Conservation (phyloP, 2,888 invertebrate species). For the Phrixothrix hirtus region DNA sequence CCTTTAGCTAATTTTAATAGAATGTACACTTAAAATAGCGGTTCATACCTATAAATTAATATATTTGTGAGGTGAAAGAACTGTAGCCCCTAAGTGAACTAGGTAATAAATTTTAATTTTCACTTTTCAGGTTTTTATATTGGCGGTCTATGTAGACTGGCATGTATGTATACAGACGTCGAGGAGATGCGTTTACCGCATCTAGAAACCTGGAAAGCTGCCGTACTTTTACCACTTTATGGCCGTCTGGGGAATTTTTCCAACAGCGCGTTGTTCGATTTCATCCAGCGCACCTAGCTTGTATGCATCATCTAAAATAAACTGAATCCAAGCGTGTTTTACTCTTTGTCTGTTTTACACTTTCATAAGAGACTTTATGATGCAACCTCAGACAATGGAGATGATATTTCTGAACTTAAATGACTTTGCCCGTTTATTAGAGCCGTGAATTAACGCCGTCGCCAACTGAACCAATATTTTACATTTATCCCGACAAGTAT, state of each 20-base stretch:
- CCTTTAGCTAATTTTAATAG: no score
- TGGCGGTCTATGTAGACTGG: slow-evolving; percentile 17
- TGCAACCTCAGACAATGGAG: slow-evolving; percentile 5
- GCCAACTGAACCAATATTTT: slow-evolving; percentile 4
- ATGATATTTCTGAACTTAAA: background rate
- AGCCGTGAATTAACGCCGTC: slow-evolving; percentile 1
- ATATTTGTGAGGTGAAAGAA: slow-evolving; percentile 1
- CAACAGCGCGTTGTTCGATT: slow-evolving; percentile 24
- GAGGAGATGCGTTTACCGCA: slow-evolving; percentile 20
- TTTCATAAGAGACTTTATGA: slow-evolving; percentile 4
- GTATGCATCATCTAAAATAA: slow-evolving; percentile 11
- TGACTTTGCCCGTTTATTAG: slow-evolving; percentile 1
- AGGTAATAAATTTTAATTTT: slow-evolving; percentile 20
- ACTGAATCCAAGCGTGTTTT: slow-evolving; percentile 4
- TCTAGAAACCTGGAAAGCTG: slow-evolving; percentile 24
- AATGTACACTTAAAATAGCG: no score
- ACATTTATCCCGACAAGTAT: background rate
- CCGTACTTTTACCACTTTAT: slow-evolving; percentile 30
- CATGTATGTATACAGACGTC: slow-evolving; percentile 14
- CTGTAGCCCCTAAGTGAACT: slow-evolving; percentile 12
- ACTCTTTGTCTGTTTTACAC: slow-evolving; percentile 3
- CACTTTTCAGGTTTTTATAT: slow-evolving; percentile 18
- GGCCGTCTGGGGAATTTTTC: slow-evolving; percentile 27
- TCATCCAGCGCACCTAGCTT: slow-evolving; percentile 23
- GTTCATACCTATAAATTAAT: slow-evolving; percentile 12